phyloP scores from a whole-genome alignment of 2,888 invertebrate species.

The Diarsia rubi region DNA sequence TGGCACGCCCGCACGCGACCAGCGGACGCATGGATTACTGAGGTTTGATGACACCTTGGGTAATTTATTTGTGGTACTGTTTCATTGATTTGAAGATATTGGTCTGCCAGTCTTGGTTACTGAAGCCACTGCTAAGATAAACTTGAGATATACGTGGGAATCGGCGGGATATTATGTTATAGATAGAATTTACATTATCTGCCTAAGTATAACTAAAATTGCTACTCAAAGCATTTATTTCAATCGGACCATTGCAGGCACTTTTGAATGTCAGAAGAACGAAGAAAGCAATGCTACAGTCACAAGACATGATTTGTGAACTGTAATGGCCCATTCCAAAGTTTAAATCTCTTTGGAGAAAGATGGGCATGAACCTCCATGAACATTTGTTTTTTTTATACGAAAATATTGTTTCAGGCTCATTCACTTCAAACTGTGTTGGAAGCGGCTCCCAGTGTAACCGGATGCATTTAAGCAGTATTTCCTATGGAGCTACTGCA shows the following conservation, averaged over 20 bases:
- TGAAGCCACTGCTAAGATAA: neutral
- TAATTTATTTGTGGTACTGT: neutral
- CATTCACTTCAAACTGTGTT: neutral
- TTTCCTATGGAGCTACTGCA: neutral
- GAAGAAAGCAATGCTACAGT: too few relatives aligned
- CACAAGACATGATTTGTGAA: too few relatives aligned
- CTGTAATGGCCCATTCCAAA: too few relatives aligned
- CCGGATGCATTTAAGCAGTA: neutral
- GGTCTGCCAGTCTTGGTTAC: neutral
- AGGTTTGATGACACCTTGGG: neutral
- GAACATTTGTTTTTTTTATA: too few relatives aligned
- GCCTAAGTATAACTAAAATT: neutral
- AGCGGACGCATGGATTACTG: neutral
- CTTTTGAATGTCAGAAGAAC: too few relatives aligned
- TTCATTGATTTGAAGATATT: conserved; percentile 1
- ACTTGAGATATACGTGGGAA: neutral
- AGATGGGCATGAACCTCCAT: too few relatives aligned
- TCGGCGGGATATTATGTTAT: neutral
- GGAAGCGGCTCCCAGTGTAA: neutral
- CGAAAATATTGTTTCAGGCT: too few relatives aligned
- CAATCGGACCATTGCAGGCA: too few relatives aligned
- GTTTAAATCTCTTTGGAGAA: too few relatives aligned
- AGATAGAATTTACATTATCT: neutral
- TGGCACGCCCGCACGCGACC: conserved; percentile 42
- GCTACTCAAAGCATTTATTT: too few relatives aligned